These are phyloP conservation scores for Hetaerina titia DNA, from an alignment of 2,888 invertebrate species.

Conservation along the genomic window DNA sequence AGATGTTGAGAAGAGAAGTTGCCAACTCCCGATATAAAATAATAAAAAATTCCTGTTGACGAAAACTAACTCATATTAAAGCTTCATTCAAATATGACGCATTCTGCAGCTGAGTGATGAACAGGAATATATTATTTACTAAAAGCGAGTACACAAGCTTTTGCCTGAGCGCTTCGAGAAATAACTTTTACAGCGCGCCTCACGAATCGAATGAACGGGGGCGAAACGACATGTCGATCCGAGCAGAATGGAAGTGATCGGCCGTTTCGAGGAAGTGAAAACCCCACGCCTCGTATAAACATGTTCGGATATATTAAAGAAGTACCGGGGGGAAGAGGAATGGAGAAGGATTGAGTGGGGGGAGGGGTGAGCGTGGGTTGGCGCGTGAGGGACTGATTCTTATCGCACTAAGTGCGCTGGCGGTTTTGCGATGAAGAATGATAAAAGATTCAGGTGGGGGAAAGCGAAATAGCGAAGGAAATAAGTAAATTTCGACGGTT, in stretches of 20 bases:
- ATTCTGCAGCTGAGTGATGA: background rate
- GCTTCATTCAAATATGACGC: background rate
- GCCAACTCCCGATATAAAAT: background rate
- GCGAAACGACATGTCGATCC: background rate
- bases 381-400: background rate
- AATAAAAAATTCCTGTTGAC: background rate
- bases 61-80: background rate
- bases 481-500: constrained; percentile 8
- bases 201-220: background rate
- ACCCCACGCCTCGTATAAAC: background rate
- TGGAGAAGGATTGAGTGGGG: background rate
- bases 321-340: background rate
- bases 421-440: background rate
- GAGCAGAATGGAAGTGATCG: background rate
- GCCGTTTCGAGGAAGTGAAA: background rate
- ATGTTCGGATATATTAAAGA: background rate
- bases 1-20: no score
- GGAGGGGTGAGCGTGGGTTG: no score
- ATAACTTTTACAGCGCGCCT: background rate
- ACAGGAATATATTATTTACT: background rate
- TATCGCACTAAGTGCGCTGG: constrained; percentile 4
- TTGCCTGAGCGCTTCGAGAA: background rate
- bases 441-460: background rate
- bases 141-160: no score
- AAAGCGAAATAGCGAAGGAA: background rate